phyloP scores from a whole-genome alignment of 2,113 vertebrate genomes.

The Macaca fascicularis region DNA sequence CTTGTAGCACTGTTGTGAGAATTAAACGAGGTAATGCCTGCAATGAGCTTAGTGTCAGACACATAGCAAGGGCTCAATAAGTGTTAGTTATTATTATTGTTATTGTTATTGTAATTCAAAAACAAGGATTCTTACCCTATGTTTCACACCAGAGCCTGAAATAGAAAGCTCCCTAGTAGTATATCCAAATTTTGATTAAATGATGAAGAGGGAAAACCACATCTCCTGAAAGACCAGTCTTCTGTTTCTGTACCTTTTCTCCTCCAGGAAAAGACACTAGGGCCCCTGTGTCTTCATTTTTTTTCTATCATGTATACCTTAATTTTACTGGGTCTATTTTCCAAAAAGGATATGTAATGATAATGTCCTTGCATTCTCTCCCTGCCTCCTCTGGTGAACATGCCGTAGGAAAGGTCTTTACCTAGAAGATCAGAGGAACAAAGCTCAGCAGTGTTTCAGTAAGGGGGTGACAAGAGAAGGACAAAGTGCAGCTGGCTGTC shows the following conservation, averaged over 20 bases:
- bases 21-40: background rate
- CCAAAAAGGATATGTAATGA: background rate
- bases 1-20: background rate
- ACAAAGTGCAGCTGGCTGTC: background rate
- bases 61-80: background rate
- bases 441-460: rapidly evolving
- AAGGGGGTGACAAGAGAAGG: rapidly evolving
- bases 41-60: background rate
- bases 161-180: background rate
- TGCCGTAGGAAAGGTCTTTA: background rate
- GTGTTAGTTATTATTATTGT: background rate
- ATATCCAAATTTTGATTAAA: background rate
- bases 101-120: background rate
- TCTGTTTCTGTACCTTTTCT: background rate
- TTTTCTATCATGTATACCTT: background rate
- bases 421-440: background rate
- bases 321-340: background rate
- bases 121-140: background rate
- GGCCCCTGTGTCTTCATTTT: background rate
- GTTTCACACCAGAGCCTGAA: background rate
- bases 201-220: background rate
- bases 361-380: background rate
- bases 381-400: background rate
- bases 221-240: background rate
- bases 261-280: background rate